Evolutionary conservation across 1,140 invertebrate species (phyloP).

Genomic region (Penaeus indicus): DNA sequence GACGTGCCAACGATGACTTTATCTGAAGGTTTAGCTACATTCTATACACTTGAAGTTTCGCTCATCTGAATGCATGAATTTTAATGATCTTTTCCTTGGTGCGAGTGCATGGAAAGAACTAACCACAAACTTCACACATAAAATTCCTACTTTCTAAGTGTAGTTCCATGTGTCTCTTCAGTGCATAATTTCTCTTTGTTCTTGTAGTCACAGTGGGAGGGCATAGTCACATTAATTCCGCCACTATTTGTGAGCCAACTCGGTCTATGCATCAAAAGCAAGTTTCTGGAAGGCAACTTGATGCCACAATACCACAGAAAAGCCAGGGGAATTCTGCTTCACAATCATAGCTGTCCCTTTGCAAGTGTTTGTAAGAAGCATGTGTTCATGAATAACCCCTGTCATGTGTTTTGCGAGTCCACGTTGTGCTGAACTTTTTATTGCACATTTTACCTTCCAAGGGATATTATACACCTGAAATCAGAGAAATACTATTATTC

Average conservation of each 20-base stretch:
- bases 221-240: constrained; percentile 41
- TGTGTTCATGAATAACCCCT: constrained; percentile 38
- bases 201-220: constrained; percentile 62
- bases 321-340: constrained; percentile 22
- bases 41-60: constrained; percentile 68
- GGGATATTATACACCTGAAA: constrained; percentile 42
- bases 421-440: constrained; percentile 43
- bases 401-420: constrained; percentile 53
- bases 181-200: constrained; percentile 42
- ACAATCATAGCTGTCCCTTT: constrained; percentile 40
- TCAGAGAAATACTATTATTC: neutral
- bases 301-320: constrained; percentile 40
- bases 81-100: constrained; percentile 70
- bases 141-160: constrained; percentile 48
- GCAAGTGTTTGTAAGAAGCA: constrained; percentile 35
- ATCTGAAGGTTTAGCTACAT: constrained; percentile 70
- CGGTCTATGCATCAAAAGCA: constrained; percentile 44
- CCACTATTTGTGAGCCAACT: constrained; percentile 36
- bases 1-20: constrained; percentile 68
- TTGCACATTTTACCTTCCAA: constrained; percentile 48
- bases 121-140: constrained; percentile 71
- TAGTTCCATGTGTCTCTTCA: constrained; percentile 49
- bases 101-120: constrained; percentile 70
- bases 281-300: constrained; percentile 44
- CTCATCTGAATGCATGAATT: constrained; percentile 70